Percentiles rank a stretch among this genome's conserved stretches.
These are phyloP conservation scores for Globodera rostochiensis DNA, from an alignment of 1,140 invertebrate genomes.

Conservation along the genomic window DNA sequence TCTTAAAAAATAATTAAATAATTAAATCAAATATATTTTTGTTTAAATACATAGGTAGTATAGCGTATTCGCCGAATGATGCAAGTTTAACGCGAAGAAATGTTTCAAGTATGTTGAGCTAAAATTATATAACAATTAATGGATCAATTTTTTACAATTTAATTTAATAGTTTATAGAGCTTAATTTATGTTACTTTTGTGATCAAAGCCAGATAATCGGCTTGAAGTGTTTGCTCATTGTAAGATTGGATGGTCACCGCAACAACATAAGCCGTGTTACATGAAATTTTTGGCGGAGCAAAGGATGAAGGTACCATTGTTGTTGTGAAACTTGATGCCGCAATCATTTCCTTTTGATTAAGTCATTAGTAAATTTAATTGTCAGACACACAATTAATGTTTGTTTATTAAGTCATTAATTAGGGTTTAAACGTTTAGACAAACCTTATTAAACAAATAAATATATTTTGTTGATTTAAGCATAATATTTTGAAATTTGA, in stretches of 20 bases:
- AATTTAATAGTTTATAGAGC: neutral
- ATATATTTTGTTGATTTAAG: too few relatives aligned
- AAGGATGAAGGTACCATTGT: neutral
- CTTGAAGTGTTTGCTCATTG: neutral
- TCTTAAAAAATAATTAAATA: neutral
- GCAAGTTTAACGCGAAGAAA: neutral
- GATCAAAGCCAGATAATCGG: neutral
- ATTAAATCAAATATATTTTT: neutral
- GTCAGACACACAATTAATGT: too few relatives aligned
- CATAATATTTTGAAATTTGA: too few relatives aligned
- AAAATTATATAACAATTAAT: neutral
- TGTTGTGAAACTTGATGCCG: neutral
- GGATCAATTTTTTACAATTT: too few relatives aligned
- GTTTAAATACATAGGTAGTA: neutral
- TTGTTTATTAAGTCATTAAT: too few relatives aligned
- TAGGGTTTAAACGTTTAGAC: too few relatives aligned
- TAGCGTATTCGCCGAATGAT: neutral
- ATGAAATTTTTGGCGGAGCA: neutral
- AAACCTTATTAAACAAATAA: too few relatives aligned
- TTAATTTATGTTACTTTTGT: neutral
- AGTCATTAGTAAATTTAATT: too few relatives aligned
- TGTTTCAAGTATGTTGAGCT: neutral
- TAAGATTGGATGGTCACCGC: neutral
- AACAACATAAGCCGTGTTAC: neutral
- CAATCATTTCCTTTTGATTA: neutral